A percentile compares a stretch with the other conserved stretches of the same genome.
These are phyloP conservation scores for Thalassoma bifasciatum DNA, from an alignment of 2,113 vertebrate genomes.

Conservation along the genomic window DNA sequence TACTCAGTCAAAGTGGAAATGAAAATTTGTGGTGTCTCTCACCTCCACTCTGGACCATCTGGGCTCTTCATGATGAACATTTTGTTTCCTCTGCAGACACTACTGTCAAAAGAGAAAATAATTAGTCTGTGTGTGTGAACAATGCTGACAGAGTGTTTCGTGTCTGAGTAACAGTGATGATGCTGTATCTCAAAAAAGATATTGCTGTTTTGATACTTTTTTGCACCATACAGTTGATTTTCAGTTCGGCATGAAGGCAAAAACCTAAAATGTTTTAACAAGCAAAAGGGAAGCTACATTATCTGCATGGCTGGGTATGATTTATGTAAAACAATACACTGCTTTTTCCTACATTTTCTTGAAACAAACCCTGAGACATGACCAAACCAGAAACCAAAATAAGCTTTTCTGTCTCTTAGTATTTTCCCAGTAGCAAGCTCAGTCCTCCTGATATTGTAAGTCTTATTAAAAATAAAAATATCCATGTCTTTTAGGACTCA, in stretches of 20 bases:
- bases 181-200: background rate
- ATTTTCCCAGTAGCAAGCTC: too few relatives aligned
- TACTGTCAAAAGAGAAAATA: background rate
- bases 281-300: background rate
- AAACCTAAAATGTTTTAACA: background rate
- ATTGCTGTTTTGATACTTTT: background rate
- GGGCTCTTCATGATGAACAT: background rate
- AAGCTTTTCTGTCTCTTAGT: too few relatives aligned
- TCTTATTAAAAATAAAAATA: background rate
- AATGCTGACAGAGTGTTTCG: background rate
- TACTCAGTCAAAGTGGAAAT: background rate
- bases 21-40: background rate
- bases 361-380: constrained; percentile 1
- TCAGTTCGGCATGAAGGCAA: background rate
- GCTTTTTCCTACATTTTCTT: background rate
- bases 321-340: background rate
- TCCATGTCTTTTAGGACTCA: too few relatives aligned
- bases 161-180: background rate
- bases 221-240: background rate
- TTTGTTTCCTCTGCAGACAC: background rate
- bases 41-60: background rate
- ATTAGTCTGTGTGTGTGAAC: background rate
- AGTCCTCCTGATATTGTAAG: background rate
- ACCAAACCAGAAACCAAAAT: background rate
- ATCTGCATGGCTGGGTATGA: background rate